phyloP scores from a whole-genome alignment of 1,140 invertebrate species.

The Aphelenchoides fujianensis region DNA sequence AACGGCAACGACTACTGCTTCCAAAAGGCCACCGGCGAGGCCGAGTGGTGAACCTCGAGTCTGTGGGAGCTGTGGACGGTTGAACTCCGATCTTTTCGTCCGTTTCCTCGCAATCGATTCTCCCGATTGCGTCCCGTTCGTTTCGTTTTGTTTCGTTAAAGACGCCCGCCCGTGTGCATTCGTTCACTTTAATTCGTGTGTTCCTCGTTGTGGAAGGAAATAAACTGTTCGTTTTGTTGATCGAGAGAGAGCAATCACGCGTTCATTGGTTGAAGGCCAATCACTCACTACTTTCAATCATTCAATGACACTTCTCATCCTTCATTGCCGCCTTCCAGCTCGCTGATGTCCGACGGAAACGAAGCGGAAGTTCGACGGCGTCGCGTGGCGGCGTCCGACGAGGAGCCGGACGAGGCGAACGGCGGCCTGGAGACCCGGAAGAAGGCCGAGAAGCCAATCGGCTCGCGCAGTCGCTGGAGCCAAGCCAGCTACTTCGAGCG shows the following conservation, averaged over 20 bases:
- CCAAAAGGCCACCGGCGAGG: slow-evolving; percentile 95
- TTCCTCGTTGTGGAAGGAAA: too few species aligned
- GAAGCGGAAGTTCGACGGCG: not conserved
- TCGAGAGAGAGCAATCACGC: too few species aligned
- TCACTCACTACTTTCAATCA: not conserved
- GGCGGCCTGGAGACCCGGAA: not conserved
- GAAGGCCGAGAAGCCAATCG: not conserved
- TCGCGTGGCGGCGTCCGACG: not conserved
- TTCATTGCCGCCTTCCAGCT: too few species aligned
- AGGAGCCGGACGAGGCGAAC: not conserved
- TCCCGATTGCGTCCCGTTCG: too few species aligned
- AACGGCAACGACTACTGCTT: slow-evolving; percentile 96
- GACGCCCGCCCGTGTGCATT: too few species aligned
- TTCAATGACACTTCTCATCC: too few species aligned
- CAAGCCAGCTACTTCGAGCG: slow-evolving; percentile 13
- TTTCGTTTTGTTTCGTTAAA: too few species aligned
- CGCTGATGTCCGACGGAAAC: not conserved
- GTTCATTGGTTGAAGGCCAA: slow-evolving; percentile 2
- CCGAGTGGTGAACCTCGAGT: slow-evolving; percentile 82
- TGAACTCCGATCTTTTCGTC: not conserved
- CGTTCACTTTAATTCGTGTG: too few species aligned
- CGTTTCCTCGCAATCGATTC: not conserved
- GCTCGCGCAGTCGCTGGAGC: slow-evolving; percentile 24
- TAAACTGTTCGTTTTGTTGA: too few species aligned
- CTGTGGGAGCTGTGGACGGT: too few species aligned